Evolutionary conservation across 2,113 vertebrate species (phyloP).

Genomic region (Pteropus alecto): DNA sequence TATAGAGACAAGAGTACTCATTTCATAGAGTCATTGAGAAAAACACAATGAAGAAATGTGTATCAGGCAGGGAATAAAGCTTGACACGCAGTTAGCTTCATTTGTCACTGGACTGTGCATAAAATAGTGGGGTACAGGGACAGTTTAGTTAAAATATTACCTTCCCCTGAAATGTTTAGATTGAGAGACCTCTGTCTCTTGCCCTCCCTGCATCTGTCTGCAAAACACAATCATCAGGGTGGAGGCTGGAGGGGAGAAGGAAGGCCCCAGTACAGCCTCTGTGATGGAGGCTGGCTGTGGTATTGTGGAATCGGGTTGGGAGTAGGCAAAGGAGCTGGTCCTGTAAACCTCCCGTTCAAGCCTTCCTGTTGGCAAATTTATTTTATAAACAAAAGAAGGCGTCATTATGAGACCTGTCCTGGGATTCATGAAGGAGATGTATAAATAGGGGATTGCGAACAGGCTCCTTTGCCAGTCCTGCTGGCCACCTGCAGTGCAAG

Average conservation of each 20-base stretch:
- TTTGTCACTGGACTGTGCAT: not conserved
- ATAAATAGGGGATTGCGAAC: not conserved
- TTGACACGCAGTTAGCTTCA: not conserved
- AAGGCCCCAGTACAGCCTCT: fast-evolving
- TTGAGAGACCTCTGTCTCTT: not conserved
- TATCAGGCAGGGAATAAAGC: not conserved
- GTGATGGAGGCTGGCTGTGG: too few species aligned
- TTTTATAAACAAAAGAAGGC: not conserved
- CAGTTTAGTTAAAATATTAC: not conserved
- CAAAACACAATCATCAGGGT: not conserved
- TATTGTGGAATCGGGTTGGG: not conserved
- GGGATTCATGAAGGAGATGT: not conserved
- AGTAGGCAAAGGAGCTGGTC: not conserved
- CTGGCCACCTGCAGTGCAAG: not conserved
- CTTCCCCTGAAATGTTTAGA: not conserved
- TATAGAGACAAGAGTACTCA: not conserved
- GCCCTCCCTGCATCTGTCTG: not conserved
- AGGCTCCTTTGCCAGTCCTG: not conserved
- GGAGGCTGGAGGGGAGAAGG: not conserved
- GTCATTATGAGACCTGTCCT: not conserved
- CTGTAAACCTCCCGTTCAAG: not conserved
- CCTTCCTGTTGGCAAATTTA: not conserved
- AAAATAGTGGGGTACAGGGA: not conserved
- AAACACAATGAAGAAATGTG: not conserved
- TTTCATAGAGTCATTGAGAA: not conserved